Evolutionary conservation across 2,888 invertebrate species (phyloP), one percentile per base, ranked within the genome.

Genomic region (Lasioglossum calceatum): DNA sequence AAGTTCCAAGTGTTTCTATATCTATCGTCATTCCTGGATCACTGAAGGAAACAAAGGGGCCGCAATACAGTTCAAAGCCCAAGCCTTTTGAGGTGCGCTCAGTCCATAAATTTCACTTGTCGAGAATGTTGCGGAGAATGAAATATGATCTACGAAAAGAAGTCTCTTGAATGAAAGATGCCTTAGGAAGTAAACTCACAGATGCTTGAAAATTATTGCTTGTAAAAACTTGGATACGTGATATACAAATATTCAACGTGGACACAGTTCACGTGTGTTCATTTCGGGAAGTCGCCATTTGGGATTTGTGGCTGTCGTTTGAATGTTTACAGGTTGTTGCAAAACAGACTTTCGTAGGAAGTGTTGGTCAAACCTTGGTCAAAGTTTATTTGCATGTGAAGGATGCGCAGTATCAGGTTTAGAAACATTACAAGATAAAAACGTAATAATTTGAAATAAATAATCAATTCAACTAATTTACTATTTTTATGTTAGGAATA

Each of bases 131-230:
- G 4, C 47, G 32, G 47, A 47, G 73, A 27, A 47, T 73, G 73
- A 73, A 73, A 73, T 47, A 73, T 73, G 27, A 19, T 47, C 73
- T 16, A 19, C 16, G 73, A 32, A 47, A 73, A 47, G 32, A 73
- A 73, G 73, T 73, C 27, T 47, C 32, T 19, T 27, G 47, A 73
- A 73, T 19, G 73, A 47, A 73, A 73, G 47, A 47, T 73, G 32
- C 32, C 1, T 47, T 19, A 47, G 32, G 19, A 47, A 73, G 19
- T 47, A 32, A 47, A 73, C 47, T 47, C 32, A 2, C 47, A 19
- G 73, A 73, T 73, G 47, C 73, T 32, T 73, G 73, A 73, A 73
- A 73, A 73, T 73, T 73, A 73, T 47, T 47, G 44, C 47, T 7
- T 47, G 27, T 73, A 19, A 27, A 44, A 73, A 32, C 0, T 47